Percentiles rank a stretch among this genome's conserved stretches.
These are phyloP conservation scores for Prosopocoilus inquinatus DNA, from an alignment of 2,888 invertebrate genomes.

Conservation along the genomic window DNA sequence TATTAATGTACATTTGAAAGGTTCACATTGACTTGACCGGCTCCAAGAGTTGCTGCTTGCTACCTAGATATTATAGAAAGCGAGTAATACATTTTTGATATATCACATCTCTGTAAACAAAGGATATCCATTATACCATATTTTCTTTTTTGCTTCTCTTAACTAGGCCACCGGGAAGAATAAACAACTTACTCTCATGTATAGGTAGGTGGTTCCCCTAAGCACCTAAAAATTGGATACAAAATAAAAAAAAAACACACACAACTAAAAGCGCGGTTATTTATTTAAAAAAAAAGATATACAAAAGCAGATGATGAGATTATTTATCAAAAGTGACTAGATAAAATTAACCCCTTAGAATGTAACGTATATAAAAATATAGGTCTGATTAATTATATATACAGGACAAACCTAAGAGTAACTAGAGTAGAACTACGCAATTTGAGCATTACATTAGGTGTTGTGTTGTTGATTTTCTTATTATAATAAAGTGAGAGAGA, in stretches of 20 bases:
- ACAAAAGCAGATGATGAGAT: not conserved
- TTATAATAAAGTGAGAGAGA: not conserved
- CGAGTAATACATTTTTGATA: too few species aligned
- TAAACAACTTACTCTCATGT: too few species aligned
- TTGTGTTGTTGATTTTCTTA: not conserved
- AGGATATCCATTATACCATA: too few species aligned
- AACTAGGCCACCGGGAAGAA: too few species aligned
- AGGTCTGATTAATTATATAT: not conserved
- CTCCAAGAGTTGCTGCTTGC: too few species aligned
- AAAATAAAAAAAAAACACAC: too few species aligned
- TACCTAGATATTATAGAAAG: too few species aligned
- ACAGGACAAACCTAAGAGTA: not conserved
- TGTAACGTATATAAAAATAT: not conserved
- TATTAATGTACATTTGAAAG: slow-evolving; percentile 21
- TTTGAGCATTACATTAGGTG: not conserved
- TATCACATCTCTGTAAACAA: too few species aligned
- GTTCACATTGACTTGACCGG: not conserved
- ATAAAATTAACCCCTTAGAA: slow-evolving; percentile 1
- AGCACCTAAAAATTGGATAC: too few species aligned
- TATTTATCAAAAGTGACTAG: slow-evolving; percentile 2
- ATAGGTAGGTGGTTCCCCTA: too few species aligned
- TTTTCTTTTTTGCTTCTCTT: too few species aligned
- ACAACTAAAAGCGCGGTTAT: not conserved
- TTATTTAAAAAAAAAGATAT: not conserved
- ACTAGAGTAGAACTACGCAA: not conserved